phyloP scores from a whole-genome alignment of 2,888 invertebrate species.

The Drosophila demipolita region DNA sequence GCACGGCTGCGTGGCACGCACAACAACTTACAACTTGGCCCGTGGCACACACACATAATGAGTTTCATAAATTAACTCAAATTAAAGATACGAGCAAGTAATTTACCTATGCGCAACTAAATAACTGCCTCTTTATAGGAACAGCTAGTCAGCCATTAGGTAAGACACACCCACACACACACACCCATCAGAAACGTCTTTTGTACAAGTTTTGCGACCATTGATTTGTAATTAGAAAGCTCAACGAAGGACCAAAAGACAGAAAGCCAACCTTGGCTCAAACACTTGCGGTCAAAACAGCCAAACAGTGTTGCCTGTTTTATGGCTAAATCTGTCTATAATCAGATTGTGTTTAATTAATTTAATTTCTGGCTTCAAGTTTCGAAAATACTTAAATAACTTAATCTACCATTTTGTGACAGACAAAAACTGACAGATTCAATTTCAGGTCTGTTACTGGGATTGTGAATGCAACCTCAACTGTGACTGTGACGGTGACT shows the following conservation, averaged over 20 bases:
- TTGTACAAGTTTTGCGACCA: constrained; percentile 63
- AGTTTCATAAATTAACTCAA: constrained; percentile 80
- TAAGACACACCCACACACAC: constrained; percentile 2
- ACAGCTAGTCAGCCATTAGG: constrained; percentile 26
- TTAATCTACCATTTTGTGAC: background rate
- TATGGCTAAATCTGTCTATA: background rate
- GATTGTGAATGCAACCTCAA: background rate
- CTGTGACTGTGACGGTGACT: constrained; percentile 3
- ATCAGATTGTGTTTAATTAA: background rate
- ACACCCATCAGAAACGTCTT: constrained; percentile 5
- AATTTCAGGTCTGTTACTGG: background rate
- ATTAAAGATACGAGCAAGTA: constrained; percentile 75
- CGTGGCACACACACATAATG: constrained; percentile 61
- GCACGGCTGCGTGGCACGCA: constrained; percentile 55
- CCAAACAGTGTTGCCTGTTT: background rate
- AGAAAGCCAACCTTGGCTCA: constrained; percentile 44
- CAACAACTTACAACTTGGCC: constrained; percentile 47
- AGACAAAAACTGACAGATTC: background rate
- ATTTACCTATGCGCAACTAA: constrained; percentile 54
- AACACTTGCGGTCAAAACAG: constrained; percentile 36
- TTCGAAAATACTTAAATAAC: background rate
- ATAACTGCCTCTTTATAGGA: constrained; percentile 19
- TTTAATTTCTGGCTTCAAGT: no score
- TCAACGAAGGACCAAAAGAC: constrained; percentile 27
- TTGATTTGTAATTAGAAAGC: constrained; percentile 77